phyloP scores from a whole-genome alignment of 2,113 vertebrate species.

The Casuarius casuarius region DNA sequence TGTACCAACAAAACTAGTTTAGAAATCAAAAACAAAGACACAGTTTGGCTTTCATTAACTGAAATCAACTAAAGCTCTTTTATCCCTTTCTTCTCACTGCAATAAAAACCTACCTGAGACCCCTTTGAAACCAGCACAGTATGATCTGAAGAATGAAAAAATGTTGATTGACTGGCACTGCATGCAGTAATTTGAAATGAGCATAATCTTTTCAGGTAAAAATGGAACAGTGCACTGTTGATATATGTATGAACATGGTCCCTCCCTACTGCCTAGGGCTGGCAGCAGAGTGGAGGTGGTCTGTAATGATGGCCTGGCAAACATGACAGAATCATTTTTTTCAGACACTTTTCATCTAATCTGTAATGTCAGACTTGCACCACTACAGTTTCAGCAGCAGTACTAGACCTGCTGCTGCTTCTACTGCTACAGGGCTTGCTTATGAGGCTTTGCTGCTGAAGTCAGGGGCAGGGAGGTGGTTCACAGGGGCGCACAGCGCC shows the following conservation, averaged over 20 bases:
- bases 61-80: slow-evolving; percentile 12
- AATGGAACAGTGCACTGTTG: not conserved
- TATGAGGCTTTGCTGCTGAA: rapidly evolving
- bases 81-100: not conserved
- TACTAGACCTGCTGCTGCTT: not conserved
- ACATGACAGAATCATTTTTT: not conserved
- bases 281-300: not conserved
- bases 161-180: slow-evolving; percentile 21
- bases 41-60: slow-evolving; percentile 38
- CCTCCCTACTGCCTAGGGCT: slow-evolving; percentile 25
- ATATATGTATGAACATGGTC: not conserved
- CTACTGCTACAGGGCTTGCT: not conserved
- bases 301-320: not conserved
- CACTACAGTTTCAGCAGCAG: not conserved
- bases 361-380: not conserved
- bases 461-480: not conserved
- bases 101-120: slow-evolving; percentile 1
- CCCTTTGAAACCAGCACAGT: slow-evolving; percentile 21
- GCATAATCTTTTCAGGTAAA: slow-evolving; percentile 24
- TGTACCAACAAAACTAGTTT: not conserved
- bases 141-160: slow-evolving; percentile 48
- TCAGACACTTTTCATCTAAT: not conserved
- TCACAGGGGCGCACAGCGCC: not conserved
- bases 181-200: slow-evolving; percentile 53
- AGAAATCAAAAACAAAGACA: slow-evolving; percentile 10